These are phyloP conservation scores for Myotis brandtii DNA, from an alignment of 2,113 vertebrate species.

Conservation along the genomic window DNA sequence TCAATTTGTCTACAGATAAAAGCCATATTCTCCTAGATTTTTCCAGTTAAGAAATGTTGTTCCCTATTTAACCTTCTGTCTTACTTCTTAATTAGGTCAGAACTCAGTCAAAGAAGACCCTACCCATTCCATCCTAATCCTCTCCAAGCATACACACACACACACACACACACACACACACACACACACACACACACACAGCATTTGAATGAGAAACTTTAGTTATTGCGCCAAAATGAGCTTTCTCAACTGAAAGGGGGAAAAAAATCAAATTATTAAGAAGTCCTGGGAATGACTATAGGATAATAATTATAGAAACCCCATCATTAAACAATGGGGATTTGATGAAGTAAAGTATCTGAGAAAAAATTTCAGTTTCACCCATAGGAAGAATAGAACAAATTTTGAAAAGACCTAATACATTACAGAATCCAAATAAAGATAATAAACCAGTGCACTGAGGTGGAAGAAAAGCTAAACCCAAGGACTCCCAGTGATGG, in stretches of 20 bases:
- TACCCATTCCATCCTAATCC: background rate
- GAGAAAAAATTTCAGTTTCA: slow-evolving; percentile 25
- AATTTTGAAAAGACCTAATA: background rate
- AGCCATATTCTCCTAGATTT: slow-evolving; percentile 3
- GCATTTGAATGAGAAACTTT: background rate
- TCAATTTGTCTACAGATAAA: background rate
- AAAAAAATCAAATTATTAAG: background rate
- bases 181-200: background rate
- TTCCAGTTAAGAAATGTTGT: background rate
- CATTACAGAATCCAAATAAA: background rate
- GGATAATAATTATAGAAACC: background rate
- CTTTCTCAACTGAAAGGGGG: background rate
- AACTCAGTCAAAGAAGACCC: background rate
- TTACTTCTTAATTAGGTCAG: background rate
- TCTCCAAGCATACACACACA: background rate
- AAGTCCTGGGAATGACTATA: background rate
- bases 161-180: background rate
- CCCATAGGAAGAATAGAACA: background rate
- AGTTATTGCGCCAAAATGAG: background rate
- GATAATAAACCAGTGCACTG: background rate
- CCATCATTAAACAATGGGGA: background rate
- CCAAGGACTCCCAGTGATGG: background rate
- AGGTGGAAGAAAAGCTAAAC: background rate
- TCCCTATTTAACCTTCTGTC: background rate
- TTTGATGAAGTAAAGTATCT: background rate